Evolutionary conservation across 1,140 invertebrate species (phyloP), one percentile per base, ranked within the genome.

Genomic region (Papilio polytes): DNA sequence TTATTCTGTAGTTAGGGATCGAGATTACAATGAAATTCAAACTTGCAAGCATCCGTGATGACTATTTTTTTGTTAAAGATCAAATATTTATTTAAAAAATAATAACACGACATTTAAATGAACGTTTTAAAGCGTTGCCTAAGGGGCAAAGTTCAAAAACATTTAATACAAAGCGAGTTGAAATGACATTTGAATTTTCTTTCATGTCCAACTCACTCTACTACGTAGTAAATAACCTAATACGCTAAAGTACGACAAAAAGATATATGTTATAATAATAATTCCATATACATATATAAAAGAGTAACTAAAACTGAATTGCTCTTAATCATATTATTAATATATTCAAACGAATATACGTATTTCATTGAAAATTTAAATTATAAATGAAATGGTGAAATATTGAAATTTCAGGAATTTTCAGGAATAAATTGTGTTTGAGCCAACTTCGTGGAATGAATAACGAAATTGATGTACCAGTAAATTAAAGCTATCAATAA

Each of bases 131-230:
- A 31, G 63, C 63, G 22, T 66, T 3, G 2, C 63, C 63, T 66
- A 4, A 66, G 63, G 63, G 22, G 63, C 22, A 31, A 66, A 36
- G 63, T 70, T 70, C 63, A 70, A 70, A 70, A 70, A 70, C 22
- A 70, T 70, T 70, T 70, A 31, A 31, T 31, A 70, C 63, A 70
- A 63, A 63, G 59, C 20, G 63, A 70, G 63, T 36, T 70, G 63
- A 70, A 70, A 70, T 70, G 63, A 31, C 63, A 31, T 70, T 70
- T 70, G 63, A 70, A 70, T 18, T 70, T 70, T 70, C 63, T 70
- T 70, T 70, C 12, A 70, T 70, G 63, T 70, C 26, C 63, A 70
- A 70, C 59, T 59, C 56, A 59, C 59, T 26, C 63, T 12, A 31
- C 12, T 70, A 70, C 63, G 26, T 36, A 31, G 15, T 36, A 70